phyloP scores from a whole-genome alignment of 2,113 vertebrate species.

The Saguinus midas region DNA sequence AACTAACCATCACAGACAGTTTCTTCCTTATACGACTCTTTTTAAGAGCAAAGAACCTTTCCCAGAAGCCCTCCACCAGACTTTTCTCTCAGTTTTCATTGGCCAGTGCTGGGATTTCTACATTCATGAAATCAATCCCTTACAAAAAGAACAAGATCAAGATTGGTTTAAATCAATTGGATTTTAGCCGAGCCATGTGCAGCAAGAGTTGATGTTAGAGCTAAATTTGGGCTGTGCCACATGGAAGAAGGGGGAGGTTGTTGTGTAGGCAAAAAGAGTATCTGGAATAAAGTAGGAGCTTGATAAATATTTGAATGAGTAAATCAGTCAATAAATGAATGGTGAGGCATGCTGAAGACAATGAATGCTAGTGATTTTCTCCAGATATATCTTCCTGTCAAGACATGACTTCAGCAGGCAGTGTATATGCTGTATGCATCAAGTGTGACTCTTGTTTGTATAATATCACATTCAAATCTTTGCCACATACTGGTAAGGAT shows the following conservation, averaged over 20 bases:
- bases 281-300: neutral
- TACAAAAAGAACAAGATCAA: slow-evolving; percentile 8
- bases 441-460: neutral
- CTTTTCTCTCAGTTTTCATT: slow-evolving; percentile 38
- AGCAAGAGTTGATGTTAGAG: neutral
- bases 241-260: neutral
- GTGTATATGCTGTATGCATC: neutral
- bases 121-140: neutral
- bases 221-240: neutral
- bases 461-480: slow-evolving; percentile 31
- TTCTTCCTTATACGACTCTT: neutral
- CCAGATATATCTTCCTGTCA: neutral
- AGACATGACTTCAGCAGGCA: neutral
- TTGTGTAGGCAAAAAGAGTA: neutral
- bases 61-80: neutral
- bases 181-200: neutral
- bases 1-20: neutral
- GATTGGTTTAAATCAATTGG: neutral
- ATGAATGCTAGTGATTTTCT: slow-evolving; percentile 9
- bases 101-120: neutral
- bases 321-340: slow-evolving; percentile 17
- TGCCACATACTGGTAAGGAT: neutral
- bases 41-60: neutral
- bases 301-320: slow-evolving; percentile 32
- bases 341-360: neutral